These are phyloP conservation scores for Hiodon tergisus DNA, from an alignment of 2,113 vertebrate species.

Conservation along the genomic window DNA sequence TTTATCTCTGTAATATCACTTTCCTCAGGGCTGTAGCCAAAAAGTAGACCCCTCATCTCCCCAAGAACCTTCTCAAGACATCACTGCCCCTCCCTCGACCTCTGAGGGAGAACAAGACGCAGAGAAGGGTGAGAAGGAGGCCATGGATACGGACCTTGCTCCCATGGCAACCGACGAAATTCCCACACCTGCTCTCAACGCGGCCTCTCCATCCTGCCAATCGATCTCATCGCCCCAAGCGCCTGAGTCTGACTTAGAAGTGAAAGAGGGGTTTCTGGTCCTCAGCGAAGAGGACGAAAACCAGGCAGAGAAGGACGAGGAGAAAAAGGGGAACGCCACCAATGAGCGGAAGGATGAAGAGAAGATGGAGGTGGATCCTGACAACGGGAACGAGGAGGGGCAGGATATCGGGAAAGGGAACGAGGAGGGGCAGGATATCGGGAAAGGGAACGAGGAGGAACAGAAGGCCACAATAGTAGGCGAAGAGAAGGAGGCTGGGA, in stretches of 20 bases:
- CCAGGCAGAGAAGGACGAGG: slow-evolving; percentile 59
- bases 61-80: slow-evolving; percentile 32
- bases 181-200: slow-evolving; percentile 30
- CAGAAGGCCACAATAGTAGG: slow-evolving; percentile 13
- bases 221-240: slow-evolving; percentile 21
- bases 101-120: slow-evolving; percentile 59
- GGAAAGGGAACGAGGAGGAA: slow-evolving; percentile 22
- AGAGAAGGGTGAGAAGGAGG: slow-evolving; percentile 21
- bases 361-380: slow-evolving; percentile 30
- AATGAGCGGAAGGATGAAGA: slow-evolving; percentile 14
- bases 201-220: slow-evolving; percentile 39
- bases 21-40: slow-evolving; percentile 2
- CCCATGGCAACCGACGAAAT: slow-evolving; percentile 63
- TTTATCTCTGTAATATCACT: neutral
- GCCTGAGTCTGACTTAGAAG: slow-evolving; percentile 37
- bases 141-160: slow-evolving; percentile 46
- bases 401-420: slow-evolving; percentile 19
- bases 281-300: slow-evolving; percentile 75
- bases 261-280: slow-evolving; percentile 70
- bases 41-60: neutral
- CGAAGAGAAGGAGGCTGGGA: slow-evolving; percentile 18
- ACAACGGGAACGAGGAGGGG: slow-evolving; percentile 20
- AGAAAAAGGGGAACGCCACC: neutral
- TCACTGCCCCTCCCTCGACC: slow-evolving; percentile 18
- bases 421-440: slow-evolving; percentile 31